Conservation (phyloP, 2,888 invertebrate genomes). For the Polydrusus cervinus region DNA sequence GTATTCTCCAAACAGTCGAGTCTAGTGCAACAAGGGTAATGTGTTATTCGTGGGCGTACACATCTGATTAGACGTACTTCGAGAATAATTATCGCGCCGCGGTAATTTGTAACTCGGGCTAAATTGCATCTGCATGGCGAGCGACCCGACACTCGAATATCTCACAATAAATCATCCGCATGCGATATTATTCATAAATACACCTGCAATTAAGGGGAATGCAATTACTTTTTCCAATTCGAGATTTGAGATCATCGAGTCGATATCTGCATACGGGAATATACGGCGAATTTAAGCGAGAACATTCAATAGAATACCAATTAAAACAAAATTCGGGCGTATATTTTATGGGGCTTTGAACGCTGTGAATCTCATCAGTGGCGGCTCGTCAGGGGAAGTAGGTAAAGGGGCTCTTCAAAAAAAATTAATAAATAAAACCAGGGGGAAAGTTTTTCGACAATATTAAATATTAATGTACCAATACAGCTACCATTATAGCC, state of each 20-base stretch:
- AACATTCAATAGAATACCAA: neutral
- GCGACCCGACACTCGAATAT: slow-evolving; percentile 53
- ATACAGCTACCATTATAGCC: too few species aligned
- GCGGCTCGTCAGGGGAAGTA: too few species aligned
- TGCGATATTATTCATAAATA: slow-evolving; percentile 64
- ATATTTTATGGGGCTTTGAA: too few species aligned
- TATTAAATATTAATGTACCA: too few species aligned
- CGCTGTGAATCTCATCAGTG: too few species aligned
- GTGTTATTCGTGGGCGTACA: slow-evolving; percentile 68
- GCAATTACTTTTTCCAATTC: slow-evolving; percentile 60
- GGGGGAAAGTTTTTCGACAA: too few species aligned
- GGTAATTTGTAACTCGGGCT: slow-evolving; percentile 67
- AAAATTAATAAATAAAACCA: too few species aligned
- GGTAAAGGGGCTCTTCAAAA: too few species aligned
- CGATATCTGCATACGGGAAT: slow-evolving; percentile 48
- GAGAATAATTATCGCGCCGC: slow-evolving; percentile 69
- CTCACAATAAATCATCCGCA: slow-evolving; percentile 61
- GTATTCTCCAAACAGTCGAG: neutral
- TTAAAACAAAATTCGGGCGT: too few species aligned
- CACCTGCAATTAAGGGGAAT: slow-evolving; percentile 62
- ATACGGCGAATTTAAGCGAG: slow-evolving; percentile 33
- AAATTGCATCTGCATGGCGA: slow-evolving; percentile 63
- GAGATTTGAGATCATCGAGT: slow-evolving; percentile 44
- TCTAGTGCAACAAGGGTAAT: slow-evolving; percentile 60
- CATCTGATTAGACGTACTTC: slow-evolving; percentile 68